Percentiles rank a stretch among this genome's conserved stretches.
These are phyloP conservation scores for Amblyjoppa proteus DNA, from an alignment of 2,888 invertebrate species.

Conservation along the genomic window DNA sequence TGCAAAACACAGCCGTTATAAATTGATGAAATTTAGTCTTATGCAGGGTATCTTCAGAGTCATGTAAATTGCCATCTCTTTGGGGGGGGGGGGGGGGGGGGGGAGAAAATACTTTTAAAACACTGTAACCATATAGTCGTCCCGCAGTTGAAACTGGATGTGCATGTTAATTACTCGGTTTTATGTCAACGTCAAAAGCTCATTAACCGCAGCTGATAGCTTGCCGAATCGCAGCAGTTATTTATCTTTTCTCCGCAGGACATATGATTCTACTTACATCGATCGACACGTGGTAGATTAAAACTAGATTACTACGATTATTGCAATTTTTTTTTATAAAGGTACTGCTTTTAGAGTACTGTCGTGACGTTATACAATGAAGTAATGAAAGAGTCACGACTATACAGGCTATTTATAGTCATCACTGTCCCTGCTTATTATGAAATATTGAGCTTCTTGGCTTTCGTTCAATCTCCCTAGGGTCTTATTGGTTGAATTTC, in stretches of 20 bases:
- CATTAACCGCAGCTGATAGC: not conserved
- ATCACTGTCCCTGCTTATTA: slow-evolving; percentile 60
- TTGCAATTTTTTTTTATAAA: slow-evolving; percentile 9
- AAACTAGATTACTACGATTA: slow-evolving; percentile 4
- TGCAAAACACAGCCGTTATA: too few relatives aligned
- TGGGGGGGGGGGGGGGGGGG: not conserved
- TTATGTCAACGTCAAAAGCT: not conserved
- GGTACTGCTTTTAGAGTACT: not conserved
- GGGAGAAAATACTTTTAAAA: not conserved
- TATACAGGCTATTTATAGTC: slow-evolving; percentile 62
- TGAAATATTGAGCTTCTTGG: slow-evolving; percentile 67
- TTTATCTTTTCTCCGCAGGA: not conserved
- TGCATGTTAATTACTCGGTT: not conserved
- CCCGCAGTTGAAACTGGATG: not conserved
- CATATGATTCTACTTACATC: not conserved
- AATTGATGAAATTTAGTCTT: too few relatives aligned
- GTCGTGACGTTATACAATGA: slow-evolving; percentile 61
- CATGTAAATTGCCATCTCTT: slow-evolving; percentile 75
- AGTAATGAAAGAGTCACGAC: slow-evolving; percentile 53
- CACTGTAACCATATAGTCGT: not conserved
- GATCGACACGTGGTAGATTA: slow-evolving; percentile 9
- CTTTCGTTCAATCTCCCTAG: slow-evolving; percentile 55
- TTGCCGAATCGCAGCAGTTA: not conserved
- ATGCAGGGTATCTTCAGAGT: too few relatives aligned
- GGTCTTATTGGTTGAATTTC: slow-evolving; percentile 31